Evolutionary conservation across 2,113 vertebrate genomes (phyloP).

Genomic region (Semnopithecus entellus): DNA sequence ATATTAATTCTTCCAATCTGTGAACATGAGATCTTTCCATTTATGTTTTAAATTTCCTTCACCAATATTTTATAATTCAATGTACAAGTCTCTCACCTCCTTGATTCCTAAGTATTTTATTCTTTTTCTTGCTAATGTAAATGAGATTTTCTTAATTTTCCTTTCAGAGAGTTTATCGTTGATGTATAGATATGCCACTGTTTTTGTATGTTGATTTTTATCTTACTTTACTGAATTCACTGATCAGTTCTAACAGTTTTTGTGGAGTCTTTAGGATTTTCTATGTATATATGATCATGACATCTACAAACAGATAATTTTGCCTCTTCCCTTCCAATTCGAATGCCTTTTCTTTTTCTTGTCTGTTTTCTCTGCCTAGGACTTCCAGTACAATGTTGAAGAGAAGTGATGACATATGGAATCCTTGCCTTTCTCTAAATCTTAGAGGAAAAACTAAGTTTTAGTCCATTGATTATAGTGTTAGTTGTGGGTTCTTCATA

Average conservation of each 20-base stretch:
- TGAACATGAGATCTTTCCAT: neutral
- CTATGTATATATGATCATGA: neutral
- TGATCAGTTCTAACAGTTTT: neutral
- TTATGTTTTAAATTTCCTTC: neutral
- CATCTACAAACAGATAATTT: neutral
- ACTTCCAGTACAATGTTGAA: neutral
- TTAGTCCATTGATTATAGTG: neutral
- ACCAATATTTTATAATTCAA: neutral
- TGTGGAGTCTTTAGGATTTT: neutral
- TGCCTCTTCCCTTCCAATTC: neutral
- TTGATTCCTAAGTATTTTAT: neutral
- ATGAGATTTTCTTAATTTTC: neutral
- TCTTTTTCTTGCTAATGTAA: neutral
- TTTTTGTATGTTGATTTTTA: neutral
- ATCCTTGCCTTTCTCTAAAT: neutral
- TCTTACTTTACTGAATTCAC: neutral
- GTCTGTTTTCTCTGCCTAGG: neutral
- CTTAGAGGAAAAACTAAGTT: neutral
- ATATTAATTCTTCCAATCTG: neutral
- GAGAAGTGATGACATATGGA: neutral
- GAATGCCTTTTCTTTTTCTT: neutral
- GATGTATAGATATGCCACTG: neutral
- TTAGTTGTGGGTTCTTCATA: neutral
- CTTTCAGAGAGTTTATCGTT: neutral
- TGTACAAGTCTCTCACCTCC: neutral